These are phyloP conservation scores for Chloroceryle inda DNA, from an alignment of 2,797 vertebrate species.

Conservation along the genomic window DNA sequence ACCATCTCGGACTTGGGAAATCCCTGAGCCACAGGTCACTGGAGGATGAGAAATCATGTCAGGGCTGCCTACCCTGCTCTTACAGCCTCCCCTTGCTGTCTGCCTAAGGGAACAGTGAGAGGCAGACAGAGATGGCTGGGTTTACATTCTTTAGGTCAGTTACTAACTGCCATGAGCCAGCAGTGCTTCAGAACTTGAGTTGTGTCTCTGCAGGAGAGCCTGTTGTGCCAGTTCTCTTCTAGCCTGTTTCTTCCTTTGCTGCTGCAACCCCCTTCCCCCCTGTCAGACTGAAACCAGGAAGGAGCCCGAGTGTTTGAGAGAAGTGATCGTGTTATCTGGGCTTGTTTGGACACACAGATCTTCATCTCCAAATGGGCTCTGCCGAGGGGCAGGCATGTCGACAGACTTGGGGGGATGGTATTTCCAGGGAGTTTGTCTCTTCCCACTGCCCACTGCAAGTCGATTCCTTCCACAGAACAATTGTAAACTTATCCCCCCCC, in stretches of 20 bases:
- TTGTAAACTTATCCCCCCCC: accelerated
- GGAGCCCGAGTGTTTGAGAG: background rate
- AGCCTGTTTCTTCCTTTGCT: background rate
- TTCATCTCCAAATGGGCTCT: background rate
- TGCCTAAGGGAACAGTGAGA: background rate
- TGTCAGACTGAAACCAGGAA: background rate
- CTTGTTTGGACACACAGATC: background rate
- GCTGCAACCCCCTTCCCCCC: background rate
- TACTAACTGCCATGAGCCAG: background rate
- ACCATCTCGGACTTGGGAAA: background rate
- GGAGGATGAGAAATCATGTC: background rate
- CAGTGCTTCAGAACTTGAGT: background rate
- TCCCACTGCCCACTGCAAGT: background rate
- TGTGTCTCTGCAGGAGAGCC: background rate
- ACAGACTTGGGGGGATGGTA: background rate
- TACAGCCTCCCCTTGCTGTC: background rate
- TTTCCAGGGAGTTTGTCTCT: background rate
- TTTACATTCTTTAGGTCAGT: background rate
- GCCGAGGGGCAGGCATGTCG: no score
- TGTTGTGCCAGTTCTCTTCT: background rate
- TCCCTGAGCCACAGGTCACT: background rate
- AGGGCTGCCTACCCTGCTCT: background rate
- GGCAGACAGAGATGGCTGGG: background rate
- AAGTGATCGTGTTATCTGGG: accelerated
- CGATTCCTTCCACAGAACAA: no score